Percentiles rank a stretch among this genome's conserved stretches.
Conservation (phyloP, 2,888 invertebrate genomes). For the Drosophila dives region DNA sequence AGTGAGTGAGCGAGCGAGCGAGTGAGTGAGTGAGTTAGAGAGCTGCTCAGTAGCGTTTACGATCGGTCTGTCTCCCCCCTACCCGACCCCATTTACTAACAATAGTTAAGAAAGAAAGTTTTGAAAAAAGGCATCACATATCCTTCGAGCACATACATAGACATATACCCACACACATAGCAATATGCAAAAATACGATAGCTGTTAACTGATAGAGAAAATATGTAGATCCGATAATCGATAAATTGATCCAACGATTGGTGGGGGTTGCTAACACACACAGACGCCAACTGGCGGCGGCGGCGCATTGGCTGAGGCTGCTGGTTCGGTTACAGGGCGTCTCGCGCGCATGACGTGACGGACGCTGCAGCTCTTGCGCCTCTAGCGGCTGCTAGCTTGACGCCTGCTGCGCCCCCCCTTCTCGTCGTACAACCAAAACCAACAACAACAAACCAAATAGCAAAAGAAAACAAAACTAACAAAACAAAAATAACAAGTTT, state of each 20-base stretch:
- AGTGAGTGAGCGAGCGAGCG: slow-evolving; percentile 11
- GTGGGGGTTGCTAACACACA: slow-evolving; percentile 13
- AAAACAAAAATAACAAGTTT: slow-evolving; percentile 5
- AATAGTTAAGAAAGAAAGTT: slow-evolving; percentile 44
- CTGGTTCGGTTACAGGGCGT: slow-evolving; percentile 67
- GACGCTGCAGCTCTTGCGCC: slow-evolving; percentile 33
- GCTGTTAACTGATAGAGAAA: slow-evolving; percentile 31
- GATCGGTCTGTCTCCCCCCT: slow-evolving; percentile 32
- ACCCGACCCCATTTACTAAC: slow-evolving; percentile 10
- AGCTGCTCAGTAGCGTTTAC: slow-evolving; percentile 33
- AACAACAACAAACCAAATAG: slow-evolving; percentile 30
- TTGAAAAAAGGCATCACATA: slow-evolving; percentile 54
- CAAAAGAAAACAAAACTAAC: slow-evolving; percentile 7
- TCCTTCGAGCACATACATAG: slow-evolving; percentile 54
- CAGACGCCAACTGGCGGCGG: slow-evolving; percentile 41
- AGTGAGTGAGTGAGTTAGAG: not conserved
- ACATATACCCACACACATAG: slow-evolving; percentile 11
- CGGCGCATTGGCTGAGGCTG: slow-evolving; percentile 59
- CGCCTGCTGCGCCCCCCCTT: slow-evolving; percentile 14
- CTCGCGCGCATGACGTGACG: slow-evolving; percentile 24
- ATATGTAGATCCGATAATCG: slow-evolving; percentile 20
- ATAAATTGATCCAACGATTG: slow-evolving; percentile 22
- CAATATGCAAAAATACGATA: slow-evolving; percentile 43
- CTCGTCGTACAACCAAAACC: slow-evolving; percentile 35
- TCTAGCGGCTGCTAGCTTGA: slow-evolving; percentile 25